Evolutionary conservation across 2,888 invertebrate genomes (phyloP).

Genomic region (Drosophila paramelanica): DNA sequence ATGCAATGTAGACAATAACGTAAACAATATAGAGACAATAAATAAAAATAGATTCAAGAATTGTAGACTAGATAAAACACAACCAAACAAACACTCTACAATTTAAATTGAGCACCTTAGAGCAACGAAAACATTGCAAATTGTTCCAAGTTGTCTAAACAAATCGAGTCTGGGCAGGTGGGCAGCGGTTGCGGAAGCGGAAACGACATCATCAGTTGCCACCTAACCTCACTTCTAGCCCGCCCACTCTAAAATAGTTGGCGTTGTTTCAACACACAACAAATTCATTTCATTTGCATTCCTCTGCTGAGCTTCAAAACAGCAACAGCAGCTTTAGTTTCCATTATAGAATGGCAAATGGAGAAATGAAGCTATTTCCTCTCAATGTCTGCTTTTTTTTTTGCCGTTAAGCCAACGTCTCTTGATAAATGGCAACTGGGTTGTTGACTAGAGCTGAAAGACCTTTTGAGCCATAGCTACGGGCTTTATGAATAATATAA

Average conservation of each 20-base stretch:
- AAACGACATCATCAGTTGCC: constrained; percentile 46
- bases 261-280: constrained; percentile 44
- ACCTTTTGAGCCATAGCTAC: not conserved
- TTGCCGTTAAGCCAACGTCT: constrained; percentile 6
- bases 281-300: constrained; percentile 66
- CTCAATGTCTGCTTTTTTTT: constrained; percentile 7
- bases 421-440: constrained; percentile 17
- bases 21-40: not conserved
- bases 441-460: not conserved
- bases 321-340: constrained; percentile 12
- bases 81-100: not conserved
- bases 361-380: constrained; percentile 39
- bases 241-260: constrained; percentile 16
- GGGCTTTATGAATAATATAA: not conserved
- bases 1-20: not conserved
- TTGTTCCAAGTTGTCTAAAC: constrained; percentile 47
- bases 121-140: constrained; percentile 20
- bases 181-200: constrained; percentile 45
- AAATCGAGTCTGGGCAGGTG: constrained; percentile 41
- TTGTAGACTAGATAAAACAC: not conserved
- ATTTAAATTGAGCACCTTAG: constrained; percentile 9
- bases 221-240: constrained; percentile 1
- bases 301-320: constrained; percentile 6
- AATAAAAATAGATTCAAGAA: not conserved
- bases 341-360: constrained; percentile 9